Base-by-base conservation (phyloP, 2,797 vertebrate genomes). In the Cossypha heuglini region DNA sequence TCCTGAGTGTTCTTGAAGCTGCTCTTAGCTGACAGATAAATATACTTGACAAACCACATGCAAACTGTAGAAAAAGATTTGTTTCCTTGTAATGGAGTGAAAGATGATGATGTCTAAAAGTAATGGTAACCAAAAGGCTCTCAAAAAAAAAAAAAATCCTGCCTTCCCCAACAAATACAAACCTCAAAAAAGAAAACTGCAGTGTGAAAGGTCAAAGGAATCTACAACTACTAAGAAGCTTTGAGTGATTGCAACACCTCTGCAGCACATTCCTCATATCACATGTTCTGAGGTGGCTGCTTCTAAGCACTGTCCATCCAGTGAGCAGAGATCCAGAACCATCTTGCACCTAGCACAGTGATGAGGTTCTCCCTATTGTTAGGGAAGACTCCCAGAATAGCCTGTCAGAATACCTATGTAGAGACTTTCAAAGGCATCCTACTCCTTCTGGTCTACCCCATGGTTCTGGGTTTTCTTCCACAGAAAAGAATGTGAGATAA, bases 81-180 rank as follows among this genome's bases (percentile, higher is more conserved):
- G 18, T 54, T 86, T 78, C 46, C 17, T 69, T 64, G 14, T 58
- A 86, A 61, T 40, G 45, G 81, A 90, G 77, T 29, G 33, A 93
- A 88, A 92, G 4, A 7, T 72, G 58, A 84, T 43, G 0, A 31
- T 49, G 3, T 54, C 9, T 51, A 16, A 26, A 84, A 16, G 18
- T 66, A 82, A 76, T 40, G 19, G 31, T 20, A 69, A 31, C 29
- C 37, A 81, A 75, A 84, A 89, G 16, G 1, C 5, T 77, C 29
- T 71, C 26, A 28, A 64, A 55, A 74, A 48, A 43, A 28, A 2
- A 46, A 45, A 46, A 24, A 46, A 24, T 78, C 28, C 13, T 79
- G 9, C 13, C 4, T 78, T 78, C 87, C 66, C 35, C 12, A 49
- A n/a, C 4, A 91, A 80, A 37, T 17, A 15, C 3, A 49, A 67